Evolutionary conservation across 1,140 invertebrate species (phyloP).

Genomic region (Formica selysi): DNA sequence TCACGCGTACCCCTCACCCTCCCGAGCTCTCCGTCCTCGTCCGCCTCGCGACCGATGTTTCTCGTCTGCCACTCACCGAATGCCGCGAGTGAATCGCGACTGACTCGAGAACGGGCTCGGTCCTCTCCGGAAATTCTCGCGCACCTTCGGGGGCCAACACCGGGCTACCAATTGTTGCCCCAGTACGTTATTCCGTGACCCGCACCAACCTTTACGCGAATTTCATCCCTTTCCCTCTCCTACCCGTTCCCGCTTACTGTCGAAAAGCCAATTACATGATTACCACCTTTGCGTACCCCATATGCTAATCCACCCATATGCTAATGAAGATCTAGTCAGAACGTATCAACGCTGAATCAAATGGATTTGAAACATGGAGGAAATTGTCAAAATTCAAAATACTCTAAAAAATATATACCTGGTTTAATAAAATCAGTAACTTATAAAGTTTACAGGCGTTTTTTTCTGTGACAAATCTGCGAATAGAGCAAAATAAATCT

Average conservation of each 20-base stretch:
- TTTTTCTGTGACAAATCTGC: not conserved
- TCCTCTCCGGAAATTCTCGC: slow-evolving; percentile 49
- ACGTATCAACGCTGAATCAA: not conserved
- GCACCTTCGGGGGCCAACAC: slow-evolving; percentile 18
- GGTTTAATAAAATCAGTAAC: slow-evolving; percentile 5
- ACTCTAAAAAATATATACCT: not conserved
- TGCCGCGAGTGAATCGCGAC: slow-evolving; percentile 30
- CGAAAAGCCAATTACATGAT: slow-evolving; percentile 54
- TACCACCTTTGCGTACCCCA: slow-evolving; percentile 38
- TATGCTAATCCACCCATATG: slow-evolving; percentile 44
- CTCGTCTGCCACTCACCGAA: slow-evolving; percentile 13
- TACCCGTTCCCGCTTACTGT: not conserved
- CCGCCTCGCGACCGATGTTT: not conserved
- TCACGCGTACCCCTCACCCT: not conserved
- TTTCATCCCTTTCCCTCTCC: slow-evolving; percentile 2
- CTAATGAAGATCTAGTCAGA: slow-evolving; percentile 23
- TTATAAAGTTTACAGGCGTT: not conserved
- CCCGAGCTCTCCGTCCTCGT: not conserved
- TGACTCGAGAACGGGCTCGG: slow-evolving; percentile 20
- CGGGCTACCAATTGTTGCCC: slow-evolving; percentile 35
- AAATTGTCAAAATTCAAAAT: slow-evolving; percentile 9
- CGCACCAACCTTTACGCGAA: not conserved
- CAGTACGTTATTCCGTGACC: slow-evolving; percentile 49
- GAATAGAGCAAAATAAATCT: not conserved
- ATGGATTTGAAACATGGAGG: not conserved